Percentiles rank a stretch among this genome's conserved stretches.
These are phyloP conservation scores for Galagoides demidoff DNA, from an alignment of 2,797 vertebrate species.

Conservation along the genomic window DNA sequence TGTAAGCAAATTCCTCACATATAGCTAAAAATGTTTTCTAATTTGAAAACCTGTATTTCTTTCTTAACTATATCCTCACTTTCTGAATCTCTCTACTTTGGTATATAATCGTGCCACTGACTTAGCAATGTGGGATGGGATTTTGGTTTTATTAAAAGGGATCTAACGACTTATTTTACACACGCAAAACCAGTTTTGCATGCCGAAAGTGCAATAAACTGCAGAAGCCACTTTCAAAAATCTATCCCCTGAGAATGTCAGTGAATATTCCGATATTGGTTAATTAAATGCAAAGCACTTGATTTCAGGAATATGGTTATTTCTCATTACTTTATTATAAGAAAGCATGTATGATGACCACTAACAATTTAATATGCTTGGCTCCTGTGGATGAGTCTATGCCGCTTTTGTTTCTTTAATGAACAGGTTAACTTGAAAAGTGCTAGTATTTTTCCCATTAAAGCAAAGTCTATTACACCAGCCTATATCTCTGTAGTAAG, in stretches of 20 bases:
- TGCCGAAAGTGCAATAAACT: constrained; percentile 31
- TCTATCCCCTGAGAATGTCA: constrained; percentile 38
- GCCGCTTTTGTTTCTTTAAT: constrained; percentile 29
- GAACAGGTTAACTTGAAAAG: constrained; percentile 37
- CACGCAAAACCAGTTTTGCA: constrained; percentile 59
- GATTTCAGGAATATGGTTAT: constrained; percentile 46
- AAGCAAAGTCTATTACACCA: constrained; percentile 7
- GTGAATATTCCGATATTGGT: constrained; percentile 40
- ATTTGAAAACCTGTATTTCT: neutral
- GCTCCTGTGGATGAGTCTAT: neutral
- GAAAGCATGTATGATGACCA: neutral
- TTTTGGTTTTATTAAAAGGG: constrained; percentile 70
- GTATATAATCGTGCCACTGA: constrained; percentile 36
- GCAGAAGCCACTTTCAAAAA: constrained; percentile 32
- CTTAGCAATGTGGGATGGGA: neutral
- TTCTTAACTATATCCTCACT: neutral
- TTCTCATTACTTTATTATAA: constrained; percentile 43
- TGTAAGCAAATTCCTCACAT: neutral
- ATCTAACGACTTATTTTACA: constrained; percentile 53
- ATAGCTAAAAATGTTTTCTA: neutral
- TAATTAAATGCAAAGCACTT: constrained; percentile 56
- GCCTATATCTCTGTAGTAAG: constrained; percentile 23
- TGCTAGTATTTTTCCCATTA: constrained; percentile 3
- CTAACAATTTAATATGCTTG: neutral
- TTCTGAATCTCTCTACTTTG: neutral